Evolutionary conservation across 2,797 vertebrate genomes (phyloP).

Genomic region (Xiphophorus birchmanni): DNA sequence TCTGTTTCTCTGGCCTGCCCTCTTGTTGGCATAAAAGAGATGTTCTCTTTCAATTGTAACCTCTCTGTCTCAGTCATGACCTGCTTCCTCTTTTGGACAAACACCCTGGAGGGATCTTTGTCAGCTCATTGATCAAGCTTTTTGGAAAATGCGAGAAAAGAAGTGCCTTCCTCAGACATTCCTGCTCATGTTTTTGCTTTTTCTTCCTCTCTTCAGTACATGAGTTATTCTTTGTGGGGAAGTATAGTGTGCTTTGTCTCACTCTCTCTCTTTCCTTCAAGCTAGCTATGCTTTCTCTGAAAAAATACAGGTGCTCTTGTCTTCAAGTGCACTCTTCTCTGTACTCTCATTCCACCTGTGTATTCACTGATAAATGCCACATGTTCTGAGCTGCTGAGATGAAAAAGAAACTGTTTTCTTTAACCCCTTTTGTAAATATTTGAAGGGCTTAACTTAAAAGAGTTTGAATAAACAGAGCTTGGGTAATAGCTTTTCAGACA

Average conservation of each 20-base stretch:
- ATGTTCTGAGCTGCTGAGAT: constrained; percentile 17
- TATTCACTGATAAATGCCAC: constrained; percentile 32
- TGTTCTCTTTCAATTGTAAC: constrained; percentile 70
- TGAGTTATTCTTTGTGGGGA: constrained; percentile 53
- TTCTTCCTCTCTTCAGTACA: constrained; percentile 28
- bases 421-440: constrained; percentile 12
- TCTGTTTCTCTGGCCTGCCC: constrained; percentile 54
- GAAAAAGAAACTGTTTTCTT: constrained; percentile 12
- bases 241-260: constrained; percentile 33
- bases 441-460: constrained; percentile 9
- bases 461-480: constrained; percentile 1
- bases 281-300: constrained; percentile 46
- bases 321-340: constrained; percentile 39
- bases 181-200: constrained; percentile 29
- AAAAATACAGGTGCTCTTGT: constrained; percentile 38
- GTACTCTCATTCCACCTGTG: constrained; percentile 21
- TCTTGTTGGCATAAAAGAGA: constrained; percentile 66
- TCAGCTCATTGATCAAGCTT: constrained; percentile 58
- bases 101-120: constrained; percentile 47
- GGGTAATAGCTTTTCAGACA: constrained; percentile 20
- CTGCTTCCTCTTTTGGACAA: constrained; percentile 67
- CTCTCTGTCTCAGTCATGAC: constrained; percentile 71
- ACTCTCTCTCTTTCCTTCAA: constrained; percentile 25
- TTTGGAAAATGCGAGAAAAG: constrained; percentile 31
- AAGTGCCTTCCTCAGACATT: constrained; percentile 36